Evolutionary conservation across 2,113 vertebrate species (phyloP), one percentile per base, ranked within the genome.

Genomic region (Phalacrocorax brasilianus): DNA sequence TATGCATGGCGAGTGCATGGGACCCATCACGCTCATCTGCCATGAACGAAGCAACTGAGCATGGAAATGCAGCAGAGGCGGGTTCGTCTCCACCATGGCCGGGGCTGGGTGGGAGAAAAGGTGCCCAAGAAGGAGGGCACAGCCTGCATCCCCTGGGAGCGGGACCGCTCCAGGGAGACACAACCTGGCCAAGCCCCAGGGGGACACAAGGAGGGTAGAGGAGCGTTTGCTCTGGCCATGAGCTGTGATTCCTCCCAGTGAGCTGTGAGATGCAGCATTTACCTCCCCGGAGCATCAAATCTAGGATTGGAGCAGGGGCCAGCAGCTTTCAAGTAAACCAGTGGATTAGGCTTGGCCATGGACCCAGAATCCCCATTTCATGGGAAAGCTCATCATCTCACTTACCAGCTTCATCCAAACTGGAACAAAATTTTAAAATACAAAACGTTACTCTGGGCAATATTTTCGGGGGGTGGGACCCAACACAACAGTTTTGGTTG

Each of bases 1-100:
- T 11, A 2, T 3, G 13, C 21, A 1, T 6, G 33, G 42, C 23
- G 0, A 0, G 8, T 35, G 30, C 20, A 4, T 38, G 52, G 71
- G 22, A 42, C 26, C 40, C 49, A 12, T 14, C 49, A 65, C 58
- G 5, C 4, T 4, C 17, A 1, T 23, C 42, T 75, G 78, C 81
- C 24, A 4, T 12, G 21, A 53, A 49, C 1, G 2, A 38, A 66
- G 35, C 33, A 19, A 10, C 50, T 58, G 42, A 88, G 11, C 45
- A 5, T 58, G 88, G 78, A 78, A 93, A 75, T 35, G 24, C 50
- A 77, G 21, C 8, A 0, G 0, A 5, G 14, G 32, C 2, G 5
- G 50, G 27, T 38, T 9, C 76, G 16, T 23, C 16, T 63, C 44
- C 55, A 30, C 33, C 19, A 1, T 8, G 21, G 5, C 21, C 5